phyloP scores from a whole-genome alignment of 2,113 vertebrate genomes.

The Parus major region DNA sequence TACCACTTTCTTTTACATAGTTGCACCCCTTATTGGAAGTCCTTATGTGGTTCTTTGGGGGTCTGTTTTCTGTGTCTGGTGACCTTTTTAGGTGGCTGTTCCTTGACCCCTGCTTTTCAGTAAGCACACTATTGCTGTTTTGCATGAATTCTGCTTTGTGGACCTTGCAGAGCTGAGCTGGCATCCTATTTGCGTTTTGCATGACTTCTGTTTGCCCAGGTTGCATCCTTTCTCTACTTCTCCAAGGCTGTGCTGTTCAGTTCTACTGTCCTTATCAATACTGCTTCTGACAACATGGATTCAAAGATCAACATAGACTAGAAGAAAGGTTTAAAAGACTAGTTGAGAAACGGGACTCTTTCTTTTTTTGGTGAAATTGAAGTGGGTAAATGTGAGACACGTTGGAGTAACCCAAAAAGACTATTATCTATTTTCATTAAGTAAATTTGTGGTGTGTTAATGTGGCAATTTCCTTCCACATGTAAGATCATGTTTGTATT shows the following conservation, averaged over 20 bases:
- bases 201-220: neutral
- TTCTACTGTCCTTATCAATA: neutral
- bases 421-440: neutral
- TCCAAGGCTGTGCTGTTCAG: neutral
- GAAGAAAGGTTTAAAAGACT: neutral
- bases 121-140: neutral
- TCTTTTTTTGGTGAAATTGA: neutral
- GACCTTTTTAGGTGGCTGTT: neutral
- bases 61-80: rapidly evolving
- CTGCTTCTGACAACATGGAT: neutral
- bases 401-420: neutral
- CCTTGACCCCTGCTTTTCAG: rapidly evolving
- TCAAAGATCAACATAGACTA: neutral
- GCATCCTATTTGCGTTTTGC: neutral
- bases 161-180: neutral
- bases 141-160: neutral
- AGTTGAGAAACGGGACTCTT: neutral
- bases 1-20: neutral
- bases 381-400: neutral
- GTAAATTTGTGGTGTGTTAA: neutral
- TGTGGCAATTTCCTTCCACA: neutral
- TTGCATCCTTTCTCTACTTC: neutral
- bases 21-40: neutral
- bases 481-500: neutral
- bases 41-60: neutral